phyloP scores from a whole-genome alignment of 2,113 vertebrate species.

The Oenanthe melanoleuca region DNA sequence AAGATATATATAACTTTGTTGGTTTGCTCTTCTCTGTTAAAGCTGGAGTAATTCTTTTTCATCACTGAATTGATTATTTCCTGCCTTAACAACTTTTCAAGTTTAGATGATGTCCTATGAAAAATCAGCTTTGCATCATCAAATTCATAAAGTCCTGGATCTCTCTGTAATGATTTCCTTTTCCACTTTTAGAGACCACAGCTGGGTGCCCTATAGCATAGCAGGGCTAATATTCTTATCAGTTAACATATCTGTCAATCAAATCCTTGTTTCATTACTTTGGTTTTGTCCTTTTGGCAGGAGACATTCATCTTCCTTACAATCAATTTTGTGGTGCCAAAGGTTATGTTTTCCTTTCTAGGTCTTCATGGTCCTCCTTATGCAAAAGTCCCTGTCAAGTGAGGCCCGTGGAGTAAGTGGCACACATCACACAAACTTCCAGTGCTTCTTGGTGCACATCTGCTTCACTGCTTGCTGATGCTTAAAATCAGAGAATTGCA shows the following conservation, averaged over 20 bases:
- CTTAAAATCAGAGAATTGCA: conserved; percentile 36
- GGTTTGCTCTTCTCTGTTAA: not conserved
- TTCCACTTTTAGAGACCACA: not conserved
- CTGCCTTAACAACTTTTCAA: not conserved
- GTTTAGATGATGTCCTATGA: not conserved
- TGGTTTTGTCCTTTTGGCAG: conserved; percentile 3
- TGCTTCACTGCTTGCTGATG: not conserved
- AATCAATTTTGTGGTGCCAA: conserved; percentile 22
- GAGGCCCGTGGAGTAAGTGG: not conserved
- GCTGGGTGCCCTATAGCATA: not conserved
- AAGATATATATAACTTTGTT: not conserved
- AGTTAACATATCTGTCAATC: conserved; percentile 40
- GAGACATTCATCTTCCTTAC: conserved; percentile 1
- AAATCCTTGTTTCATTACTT: conserved; percentile 41
- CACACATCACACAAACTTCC: not conserved
- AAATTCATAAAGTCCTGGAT: not conserved
- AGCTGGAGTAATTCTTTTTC: not conserved
- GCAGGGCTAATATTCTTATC: conserved; percentile 1
- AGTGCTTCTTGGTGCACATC: not conserved
- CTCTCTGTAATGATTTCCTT: not conserved
- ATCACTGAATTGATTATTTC: not conserved
- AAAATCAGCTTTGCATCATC: not conserved
- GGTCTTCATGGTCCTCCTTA: not conserved
- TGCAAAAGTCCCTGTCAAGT: not conserved
- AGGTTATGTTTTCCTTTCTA: not conserved